phyloP scores from a whole-genome alignment of 2,888 invertebrate genomes.

The Gandaritis pyraliata region DNA sequence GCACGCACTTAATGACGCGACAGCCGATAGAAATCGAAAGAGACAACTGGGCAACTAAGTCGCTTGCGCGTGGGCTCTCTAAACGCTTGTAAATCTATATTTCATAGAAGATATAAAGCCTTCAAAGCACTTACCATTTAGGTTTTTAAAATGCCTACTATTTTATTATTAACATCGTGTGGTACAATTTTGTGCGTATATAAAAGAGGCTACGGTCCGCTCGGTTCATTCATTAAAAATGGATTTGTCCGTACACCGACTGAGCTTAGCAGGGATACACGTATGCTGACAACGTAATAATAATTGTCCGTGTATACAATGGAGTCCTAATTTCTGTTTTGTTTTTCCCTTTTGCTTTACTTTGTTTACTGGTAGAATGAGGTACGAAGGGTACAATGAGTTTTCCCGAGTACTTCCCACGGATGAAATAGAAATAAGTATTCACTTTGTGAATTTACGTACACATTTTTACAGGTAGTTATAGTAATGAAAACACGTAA shows the following conservation, averaged over 20 bases:
- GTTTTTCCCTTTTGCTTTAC: constrained; percentile 4
- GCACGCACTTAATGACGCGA: too few relatives aligned
- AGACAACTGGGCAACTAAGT: too few relatives aligned
- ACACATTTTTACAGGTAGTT: too few relatives aligned
- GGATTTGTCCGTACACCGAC: constrained; percentile 34
- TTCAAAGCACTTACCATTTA: not conserved
- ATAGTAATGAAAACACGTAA: too few relatives aligned
- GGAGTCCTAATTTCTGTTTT: constrained; percentile 14
- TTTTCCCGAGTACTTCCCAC: too few relatives aligned
- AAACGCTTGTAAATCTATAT: too few relatives aligned
- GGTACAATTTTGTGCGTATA: constrained; percentile 35
- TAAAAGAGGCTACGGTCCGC: constrained; percentile 37
- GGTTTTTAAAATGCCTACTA: constrained; percentile 9
- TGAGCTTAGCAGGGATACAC: constrained; percentile 30
- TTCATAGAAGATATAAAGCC: too few relatives aligned
- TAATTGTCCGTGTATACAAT: constrained; percentile 35
- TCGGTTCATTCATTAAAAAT: constrained; percentile 45
- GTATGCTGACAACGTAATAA: constrained; percentile 35
- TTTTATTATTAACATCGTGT: constrained; percentile 39
- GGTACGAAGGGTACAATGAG: not conserved
- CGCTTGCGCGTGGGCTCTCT: too few relatives aligned
- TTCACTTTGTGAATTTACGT: too few relatives aligned
- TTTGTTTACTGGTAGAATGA: constrained; percentile 1
- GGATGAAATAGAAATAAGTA: too few relatives aligned
- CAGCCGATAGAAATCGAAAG: too few relatives aligned